Percentiles rank a stretch among this genome's conserved stretches.
Conservation (phyloP, 2,888 invertebrate species). For the Drepana falcataria region DNA sequence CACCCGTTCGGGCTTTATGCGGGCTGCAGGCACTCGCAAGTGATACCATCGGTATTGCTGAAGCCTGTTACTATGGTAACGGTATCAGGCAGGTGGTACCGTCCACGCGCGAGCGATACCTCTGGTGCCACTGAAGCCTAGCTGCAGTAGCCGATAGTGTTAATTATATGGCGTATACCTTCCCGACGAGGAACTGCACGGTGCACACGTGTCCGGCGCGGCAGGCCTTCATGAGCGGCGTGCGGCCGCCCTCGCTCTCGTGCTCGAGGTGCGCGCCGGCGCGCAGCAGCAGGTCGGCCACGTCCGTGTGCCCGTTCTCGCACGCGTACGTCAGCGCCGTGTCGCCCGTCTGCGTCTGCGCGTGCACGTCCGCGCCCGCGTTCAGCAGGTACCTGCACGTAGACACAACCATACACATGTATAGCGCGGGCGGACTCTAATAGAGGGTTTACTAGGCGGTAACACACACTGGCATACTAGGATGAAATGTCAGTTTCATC, state of each 20-base stretch:
- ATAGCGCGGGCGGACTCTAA: too few species aligned
- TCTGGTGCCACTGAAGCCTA: too few species aligned
- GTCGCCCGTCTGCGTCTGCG: conserved; percentile 96
- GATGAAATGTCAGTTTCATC: too few species aligned
- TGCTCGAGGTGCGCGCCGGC: conserved; percentile 96
- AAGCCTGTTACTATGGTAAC: too few species aligned
- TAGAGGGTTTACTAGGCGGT: too few species aligned
- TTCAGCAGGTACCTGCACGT: conserved; percentile 83
- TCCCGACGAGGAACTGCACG: conserved; percentile 95
- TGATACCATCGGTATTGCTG: too few species aligned
- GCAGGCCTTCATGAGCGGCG: conserved; percentile 99
- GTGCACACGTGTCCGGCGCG: conserved; percentile 97
- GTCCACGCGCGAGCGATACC: too few species aligned
- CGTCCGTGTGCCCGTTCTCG: conserved; percentile 99
- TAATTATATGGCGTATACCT: conserved; percentile 66
- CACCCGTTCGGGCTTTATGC: too few species aligned
- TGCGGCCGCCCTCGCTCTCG: conserved; percentile 97
- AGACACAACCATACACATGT: background rate
- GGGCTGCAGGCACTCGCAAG: too few species aligned
- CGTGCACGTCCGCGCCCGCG: conserved; percentile 93
- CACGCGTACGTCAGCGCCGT: conserved; percentile 98
- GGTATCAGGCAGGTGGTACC: too few species aligned
- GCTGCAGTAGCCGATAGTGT: too few species aligned
- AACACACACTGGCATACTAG: too few species aligned
- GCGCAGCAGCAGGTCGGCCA: conserved; percentile 93